Evolutionary conservation across 2,888 invertebrate genomes (phyloP), one percentile per base, ranked within the genome.

Genomic region (Drosophila formosana): DNA sequence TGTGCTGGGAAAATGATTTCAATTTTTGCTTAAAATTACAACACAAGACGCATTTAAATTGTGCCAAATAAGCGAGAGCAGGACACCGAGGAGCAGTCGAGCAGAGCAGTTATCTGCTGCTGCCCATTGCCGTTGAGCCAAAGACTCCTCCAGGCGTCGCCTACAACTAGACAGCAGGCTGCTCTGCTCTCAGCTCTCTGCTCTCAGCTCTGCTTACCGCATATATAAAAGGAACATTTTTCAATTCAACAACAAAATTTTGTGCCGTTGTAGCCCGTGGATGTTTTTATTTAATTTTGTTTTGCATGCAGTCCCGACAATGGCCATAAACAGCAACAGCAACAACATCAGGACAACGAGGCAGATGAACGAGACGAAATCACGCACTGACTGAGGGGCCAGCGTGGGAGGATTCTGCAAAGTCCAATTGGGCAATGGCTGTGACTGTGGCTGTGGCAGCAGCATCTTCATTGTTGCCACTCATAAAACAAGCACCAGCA

Each of bases 201-300:
- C 18, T 18, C 18, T 18, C 18, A 18, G 0, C 37, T 37, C 45
- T 18, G 18, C 37, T 51, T 50, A 37, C 37, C 37, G 37, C 37
- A 37, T 37, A 77, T 72, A 76, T 68, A 66, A 70, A 50, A 72
- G 57, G 47, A 53, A 69, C 46, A 66, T 32, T 68, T 77, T 81
- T 75, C 84, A 83, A 83, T 83, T 86, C 62, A 68, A 47, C 75
- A 78, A 70, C 77, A 78, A 78, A 83, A 67, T 68, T 57, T 25
- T 46, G 37, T 63, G 58, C 66, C 55, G 61, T 34, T 66, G 62
- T 79, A 47, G 82, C 82, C 82, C 51, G 72, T 78, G 80, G 87
- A 61, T 83, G 82, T 83, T 83, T 86, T 84, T 84, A 77, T 83
- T 83, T 83, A 83, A 83, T 83, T 83, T 83, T 86, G 67, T 78